Evolutionary conservation across 2,888 invertebrate genomes (phyloP), one percentile per base, ranked within the genome.

Genomic region (Piscicola geometra): DNA sequence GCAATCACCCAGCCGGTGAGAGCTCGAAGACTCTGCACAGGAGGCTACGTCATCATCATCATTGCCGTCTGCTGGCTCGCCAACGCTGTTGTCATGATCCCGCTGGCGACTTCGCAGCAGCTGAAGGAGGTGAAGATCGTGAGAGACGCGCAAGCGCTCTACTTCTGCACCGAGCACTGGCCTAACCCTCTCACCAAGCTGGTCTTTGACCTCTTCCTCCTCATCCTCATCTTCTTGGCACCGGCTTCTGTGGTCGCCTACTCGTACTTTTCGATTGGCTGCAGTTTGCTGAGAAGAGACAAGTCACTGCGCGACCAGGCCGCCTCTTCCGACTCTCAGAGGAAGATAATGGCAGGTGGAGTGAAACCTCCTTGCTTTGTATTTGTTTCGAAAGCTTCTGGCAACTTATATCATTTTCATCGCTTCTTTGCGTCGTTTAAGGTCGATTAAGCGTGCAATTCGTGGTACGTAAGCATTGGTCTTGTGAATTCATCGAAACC

Each of bases 1-100:
- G 92, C 91, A 74, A 91, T 92, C 82, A 89, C 90, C 36, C 90
- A 90, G 82, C 91, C 91, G 0, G 89, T 92, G 78, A 89, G 90
- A 0, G 89, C 90, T 79, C 88, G 91, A 50, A 89, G 90, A 83
- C 88, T 90, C 83, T 90, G 91, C 74, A 91, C 90, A 75, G 87
- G 71, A 0, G 21, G 33, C 32, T 41, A 75, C 68, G 77, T 76
- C 30, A 73, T 69, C 12, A 50, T 33, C 28, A 67, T 76, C 75
- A 68, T 79, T 41, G 71, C 76, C 18, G 47, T 87, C 0, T 84
- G 91, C 41, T 92, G 92, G 92, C 80, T 89, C 21, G 86, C 90
- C 0, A 88, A 91, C 0, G 82, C 91, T 71, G 85, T 89, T 0
- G 89, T 91, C 77, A 91, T 91, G 82, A 88, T 89, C 0, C 91